Conservation (phyloP, 1,140 invertebrate species). For the Mamestra configurata region DNA sequence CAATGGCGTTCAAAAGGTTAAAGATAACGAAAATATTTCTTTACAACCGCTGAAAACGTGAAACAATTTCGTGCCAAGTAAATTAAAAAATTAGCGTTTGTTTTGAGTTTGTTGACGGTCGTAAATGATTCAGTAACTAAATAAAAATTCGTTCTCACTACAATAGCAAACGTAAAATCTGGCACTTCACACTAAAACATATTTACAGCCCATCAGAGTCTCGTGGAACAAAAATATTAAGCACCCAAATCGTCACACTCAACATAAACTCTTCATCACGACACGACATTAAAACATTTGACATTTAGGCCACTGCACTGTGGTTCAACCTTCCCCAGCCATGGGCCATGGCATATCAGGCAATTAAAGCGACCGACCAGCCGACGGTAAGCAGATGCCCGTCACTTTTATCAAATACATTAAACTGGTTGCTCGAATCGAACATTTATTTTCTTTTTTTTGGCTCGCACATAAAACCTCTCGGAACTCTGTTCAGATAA, state of each 20-base stretch:
- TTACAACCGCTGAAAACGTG: not conserved
- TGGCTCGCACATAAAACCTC: slow-evolving; percentile 71
- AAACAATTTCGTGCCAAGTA: not conserved
- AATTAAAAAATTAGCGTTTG: slow-evolving; percentile 29
- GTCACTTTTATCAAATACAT: slow-evolving; percentile 87
- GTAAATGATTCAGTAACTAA: slow-evolving; percentile 35
- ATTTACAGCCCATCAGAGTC: slow-evolving; percentile 8
- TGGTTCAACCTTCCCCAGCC: slow-evolving; percentile 58
- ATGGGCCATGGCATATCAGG: slow-evolving; percentile 70
- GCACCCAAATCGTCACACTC: slow-evolving; percentile 30
- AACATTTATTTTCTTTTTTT: slow-evolving; percentile 78
- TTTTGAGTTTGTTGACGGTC: slow-evolving; percentile 26
- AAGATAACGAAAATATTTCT: not conserved
- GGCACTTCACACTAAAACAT: slow-evolving; percentile 15
- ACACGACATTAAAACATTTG: slow-evolving; percentile 68
- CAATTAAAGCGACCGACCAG: slow-evolving; percentile 76
- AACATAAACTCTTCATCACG: slow-evolving; percentile 54
- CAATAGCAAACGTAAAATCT: not conserved
- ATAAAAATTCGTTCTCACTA: slow-evolving; percentile 27
- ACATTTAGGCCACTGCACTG: slow-evolving; percentile 69
- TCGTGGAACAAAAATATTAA: slow-evolving; percentile 35
- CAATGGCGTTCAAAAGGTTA: too few species aligned
- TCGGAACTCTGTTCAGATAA: slow-evolving; percentile 75
- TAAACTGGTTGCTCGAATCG: slow-evolving; percentile 79
- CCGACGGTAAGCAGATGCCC: slow-evolving; percentile 79